Conservation (phyloP, 2,888 invertebrate genomes). For the Drosophila borborema region DNA sequence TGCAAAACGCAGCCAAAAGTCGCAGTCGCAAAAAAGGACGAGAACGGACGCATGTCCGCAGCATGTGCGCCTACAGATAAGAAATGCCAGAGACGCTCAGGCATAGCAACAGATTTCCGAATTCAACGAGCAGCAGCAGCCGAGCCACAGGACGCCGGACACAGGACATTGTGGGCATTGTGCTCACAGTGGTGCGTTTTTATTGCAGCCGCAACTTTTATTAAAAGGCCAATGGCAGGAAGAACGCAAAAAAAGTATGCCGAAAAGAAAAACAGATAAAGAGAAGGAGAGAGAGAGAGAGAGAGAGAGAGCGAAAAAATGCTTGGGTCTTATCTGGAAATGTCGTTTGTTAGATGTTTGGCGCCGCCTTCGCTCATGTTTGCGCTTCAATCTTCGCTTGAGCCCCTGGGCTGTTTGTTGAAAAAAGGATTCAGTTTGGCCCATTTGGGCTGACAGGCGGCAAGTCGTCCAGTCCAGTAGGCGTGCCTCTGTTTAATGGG, state of each 20-base stretch:
- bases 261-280: constrained; percentile 18
- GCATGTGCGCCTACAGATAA: constrained; percentile 64
- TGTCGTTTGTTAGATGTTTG: constrained; percentile 58
- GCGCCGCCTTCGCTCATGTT: constrained; percentile 30
- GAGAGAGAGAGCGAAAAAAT: constrained; percentile 1
- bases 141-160: background rate
- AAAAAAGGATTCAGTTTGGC: constrained; percentile 44
- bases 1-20: constrained; percentile 49
- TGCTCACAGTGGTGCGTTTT: constrained; percentile 43
- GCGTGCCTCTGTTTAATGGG: constrained; percentile 61
- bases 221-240: constrained; percentile 62
- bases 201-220: constrained; percentile 78
- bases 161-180: constrained; percentile 26
- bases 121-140: background rate
- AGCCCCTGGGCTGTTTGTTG: background rate
- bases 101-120: constrained; percentile 64
- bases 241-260: constrained; percentile 21
- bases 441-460: constrained; percentile 20
- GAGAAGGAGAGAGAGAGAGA: background rate
- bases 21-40: constrained; percentile 7
- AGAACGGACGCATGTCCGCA: constrained; percentile 7
- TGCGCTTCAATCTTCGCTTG: constrained; percentile 6
- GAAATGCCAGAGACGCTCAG: constrained; percentile 27
- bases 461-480: background rate
- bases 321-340: constrained; percentile 68